These are phyloP conservation scores for Polydrusus pterygomalis DNA, from an alignment of 2,888 invertebrate species.

Conservation along the genomic window DNA sequence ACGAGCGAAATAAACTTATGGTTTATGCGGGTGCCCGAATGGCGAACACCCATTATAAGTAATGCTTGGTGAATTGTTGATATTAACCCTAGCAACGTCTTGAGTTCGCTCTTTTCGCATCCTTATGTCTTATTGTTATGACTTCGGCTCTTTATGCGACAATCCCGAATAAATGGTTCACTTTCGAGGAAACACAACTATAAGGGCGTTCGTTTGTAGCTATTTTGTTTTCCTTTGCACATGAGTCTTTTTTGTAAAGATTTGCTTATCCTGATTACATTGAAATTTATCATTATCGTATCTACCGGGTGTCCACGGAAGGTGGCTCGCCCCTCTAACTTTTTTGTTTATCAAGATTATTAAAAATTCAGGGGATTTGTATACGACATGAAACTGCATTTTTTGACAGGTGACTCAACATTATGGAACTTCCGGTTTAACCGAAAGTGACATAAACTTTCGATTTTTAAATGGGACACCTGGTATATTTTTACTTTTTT, in stretches of 20 bases:
- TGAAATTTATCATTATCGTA: too few relatives aligned
- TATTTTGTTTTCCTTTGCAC: constrained; percentile 23
- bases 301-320: too few relatives aligned
- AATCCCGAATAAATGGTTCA: constrained; percentile 60
- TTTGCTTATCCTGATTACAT: too few relatives aligned
- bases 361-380: too few relatives aligned
- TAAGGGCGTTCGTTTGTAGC: constrained; percentile 51
- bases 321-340: too few relatives aligned
- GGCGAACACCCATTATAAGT: constrained; percentile 67
- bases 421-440: too few relatives aligned
- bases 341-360: too few relatives aligned
- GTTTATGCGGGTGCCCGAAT: constrained; percentile 70
- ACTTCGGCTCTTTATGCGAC: constrained; percentile 61
- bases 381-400: too few relatives aligned
- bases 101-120: constrained; percentile 54
- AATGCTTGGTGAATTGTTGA: constrained; percentile 63
- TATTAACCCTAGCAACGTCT: constrained; percentile 63
- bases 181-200: constrained; percentile 56
- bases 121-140: constrained; percentile 64
- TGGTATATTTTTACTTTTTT: too few relatives aligned
- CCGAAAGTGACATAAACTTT: too few relatives aligned
- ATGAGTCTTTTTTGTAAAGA: neutral
- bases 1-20: constrained; percentile 63
- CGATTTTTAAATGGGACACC: too few relatives aligned
- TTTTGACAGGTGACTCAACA: too few relatives aligned